phyloP scores from a whole-genome alignment of 2,797 vertebrate genomes.

The Graptemys geographica region DNA sequence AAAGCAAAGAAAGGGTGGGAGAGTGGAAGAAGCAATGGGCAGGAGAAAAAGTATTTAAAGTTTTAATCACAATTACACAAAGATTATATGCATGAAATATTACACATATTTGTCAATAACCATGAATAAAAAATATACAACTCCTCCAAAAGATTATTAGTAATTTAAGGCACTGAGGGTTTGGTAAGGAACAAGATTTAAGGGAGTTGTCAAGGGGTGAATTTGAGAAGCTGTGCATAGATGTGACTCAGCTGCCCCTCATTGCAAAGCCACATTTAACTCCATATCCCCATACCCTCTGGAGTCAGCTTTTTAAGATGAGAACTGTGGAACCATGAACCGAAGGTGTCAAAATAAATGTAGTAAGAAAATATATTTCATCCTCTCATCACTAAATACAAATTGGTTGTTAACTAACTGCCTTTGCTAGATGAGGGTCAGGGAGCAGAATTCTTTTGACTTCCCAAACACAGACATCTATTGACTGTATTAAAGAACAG shows the following conservation, averaged over 20 bases:
- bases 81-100: neutral
- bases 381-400: neutral
- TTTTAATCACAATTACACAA: neutral
- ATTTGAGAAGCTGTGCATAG: neutral
- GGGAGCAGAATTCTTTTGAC: neutral
- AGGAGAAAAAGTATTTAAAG: neutral
- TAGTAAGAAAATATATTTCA: neutral
- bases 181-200: neutral
- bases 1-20: neutral
- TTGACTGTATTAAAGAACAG: neutral
- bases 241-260: neutral
- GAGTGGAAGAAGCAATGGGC: neutral
- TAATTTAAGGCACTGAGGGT: neutral
- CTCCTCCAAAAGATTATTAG: neutral
- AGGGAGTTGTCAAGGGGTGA: neutral
- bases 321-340: neutral
- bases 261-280: neutral
- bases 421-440: neutral
- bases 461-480: neutral
- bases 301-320: neutral
- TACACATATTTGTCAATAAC: neutral
- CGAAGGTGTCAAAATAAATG: neutral
- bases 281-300: neutral
- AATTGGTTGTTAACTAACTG: neutral
- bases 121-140: neutral